A percentile compares a stretch with the other conserved stretches of the same genome.
Evolutionary conservation across 2,797 vertebrate genomes (phyloP).

Genomic region (Acanthornis magna): DNA sequence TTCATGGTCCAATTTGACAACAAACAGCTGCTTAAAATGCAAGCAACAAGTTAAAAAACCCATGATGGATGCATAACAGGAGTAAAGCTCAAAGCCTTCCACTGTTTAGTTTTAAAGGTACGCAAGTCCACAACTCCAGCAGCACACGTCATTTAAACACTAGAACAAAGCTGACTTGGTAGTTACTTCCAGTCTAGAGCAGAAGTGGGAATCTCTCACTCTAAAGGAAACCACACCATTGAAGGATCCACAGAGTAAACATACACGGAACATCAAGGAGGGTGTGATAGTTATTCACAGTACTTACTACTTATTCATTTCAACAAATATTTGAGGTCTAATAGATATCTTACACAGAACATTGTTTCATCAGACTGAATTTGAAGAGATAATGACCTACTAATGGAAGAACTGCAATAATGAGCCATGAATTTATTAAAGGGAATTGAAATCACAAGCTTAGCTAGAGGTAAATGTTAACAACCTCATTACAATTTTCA

Average conservation of each 20-base stretch:
- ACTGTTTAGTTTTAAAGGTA: not conserved
- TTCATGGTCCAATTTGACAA: not conserved
- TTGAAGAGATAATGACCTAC: not conserved
- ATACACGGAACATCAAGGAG: not conserved
- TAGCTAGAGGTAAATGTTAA: not conserved
- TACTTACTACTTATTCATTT: not conserved
- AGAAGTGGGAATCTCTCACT: not conserved
- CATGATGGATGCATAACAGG: not conserved
- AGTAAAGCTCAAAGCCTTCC: not conserved
- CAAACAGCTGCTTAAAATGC: not conserved
- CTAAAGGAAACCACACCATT: not conserved
- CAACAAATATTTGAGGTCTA: not conserved
- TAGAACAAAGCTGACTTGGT: not conserved
- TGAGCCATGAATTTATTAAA: not conserved
- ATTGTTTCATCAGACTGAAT: not conserved
- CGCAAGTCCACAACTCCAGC: not conserved
- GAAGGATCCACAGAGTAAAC: not conserved
- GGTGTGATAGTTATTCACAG: not conserved
- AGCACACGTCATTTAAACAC: not conserved
- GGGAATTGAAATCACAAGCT: not conserved
- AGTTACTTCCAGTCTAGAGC: not conserved
- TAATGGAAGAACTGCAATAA: not conserved
- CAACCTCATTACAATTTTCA: not conserved
- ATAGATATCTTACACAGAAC: not conserved
- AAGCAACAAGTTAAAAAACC: not conserved